Evolutionary conservation across 2,113 vertebrate species (phyloP).

Genomic region (Hemicordylus capensis): DNA sequence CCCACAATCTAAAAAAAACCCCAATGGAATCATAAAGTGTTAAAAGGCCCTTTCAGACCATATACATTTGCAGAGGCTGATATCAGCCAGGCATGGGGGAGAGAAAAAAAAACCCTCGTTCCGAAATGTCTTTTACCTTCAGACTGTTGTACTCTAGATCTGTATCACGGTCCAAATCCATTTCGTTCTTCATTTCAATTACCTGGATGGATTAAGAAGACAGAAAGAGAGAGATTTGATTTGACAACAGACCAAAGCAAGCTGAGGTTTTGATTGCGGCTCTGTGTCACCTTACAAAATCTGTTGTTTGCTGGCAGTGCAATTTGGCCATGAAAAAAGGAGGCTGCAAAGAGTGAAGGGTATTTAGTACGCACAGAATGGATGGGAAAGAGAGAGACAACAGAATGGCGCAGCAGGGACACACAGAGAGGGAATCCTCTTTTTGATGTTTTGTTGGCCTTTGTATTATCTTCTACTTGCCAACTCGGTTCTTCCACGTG

Average conservation of each 20-base stretch:
- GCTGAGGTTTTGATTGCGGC: neutral
- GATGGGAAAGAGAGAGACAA: neutral
- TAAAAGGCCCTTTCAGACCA: neutral
- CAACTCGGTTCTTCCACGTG: neutral
- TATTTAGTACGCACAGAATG: conserved; percentile 1
- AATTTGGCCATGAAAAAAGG: neutral
- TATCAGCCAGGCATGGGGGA: neutral
- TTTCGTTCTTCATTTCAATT: conserved; percentile 70
- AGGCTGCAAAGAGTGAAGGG: neutral
- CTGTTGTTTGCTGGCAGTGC: neutral
- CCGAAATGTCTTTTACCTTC: conserved; percentile 80
- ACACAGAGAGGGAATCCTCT: neutral
- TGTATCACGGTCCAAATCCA: conserved; percentile 75
- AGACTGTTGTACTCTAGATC: conserved; percentile 92
- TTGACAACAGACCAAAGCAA: neutral
- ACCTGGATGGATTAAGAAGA: conserved; percentile 65
- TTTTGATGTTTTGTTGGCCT: neutral
- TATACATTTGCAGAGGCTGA: neutral
- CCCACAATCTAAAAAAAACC: neutral
- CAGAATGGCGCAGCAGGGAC: neutral
- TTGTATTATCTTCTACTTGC: neutral
- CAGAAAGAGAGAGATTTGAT: neutral
- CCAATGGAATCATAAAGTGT: neutral
- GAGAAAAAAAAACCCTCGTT: neutral
- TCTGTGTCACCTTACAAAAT: neutral